Conservation (phyloP, 2,797 vertebrate species). For the Sciurus carolinensis region DNA sequence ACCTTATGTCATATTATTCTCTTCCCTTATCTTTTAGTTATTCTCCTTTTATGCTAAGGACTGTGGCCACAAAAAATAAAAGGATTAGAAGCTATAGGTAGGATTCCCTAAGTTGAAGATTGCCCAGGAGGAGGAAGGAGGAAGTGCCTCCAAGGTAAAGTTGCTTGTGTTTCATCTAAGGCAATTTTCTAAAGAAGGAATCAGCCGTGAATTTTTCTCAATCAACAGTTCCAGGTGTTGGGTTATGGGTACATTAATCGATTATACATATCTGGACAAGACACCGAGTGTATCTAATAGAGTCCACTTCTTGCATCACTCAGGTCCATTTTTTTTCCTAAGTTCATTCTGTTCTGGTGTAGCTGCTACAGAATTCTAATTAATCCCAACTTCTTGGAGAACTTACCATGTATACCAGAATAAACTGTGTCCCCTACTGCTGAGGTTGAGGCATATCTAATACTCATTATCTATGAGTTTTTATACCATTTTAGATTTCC, state of each 20-base stretch:
- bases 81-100: background rate
- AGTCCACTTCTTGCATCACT: background rate
- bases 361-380: background rate
- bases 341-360: background rate
- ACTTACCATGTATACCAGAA: background rate
- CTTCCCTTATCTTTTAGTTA: background rate
- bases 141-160: background rate
- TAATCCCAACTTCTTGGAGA: background rate
- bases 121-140: background rate
- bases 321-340: background rate
- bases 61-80: background rate
- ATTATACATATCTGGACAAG: background rate
- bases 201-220: background rate
- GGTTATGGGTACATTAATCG: background rate
- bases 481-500: background rate
- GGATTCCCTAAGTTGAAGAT: background rate
- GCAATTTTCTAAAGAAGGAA: background rate
- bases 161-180: background rate
- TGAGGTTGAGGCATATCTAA: background rate
- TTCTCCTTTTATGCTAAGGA: background rate
- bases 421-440: background rate
- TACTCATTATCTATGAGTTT: background rate
- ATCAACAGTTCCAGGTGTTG: background rate
- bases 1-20: background rate
- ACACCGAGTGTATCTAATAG: background rate